A percentile compares a stretch with the other conserved stretches of the same genome.
These are phyloP conservation scores for Umimayanthus kanabou DNA, from an alignment of 92 coral and sea anemone species.

Conservation along the genomic window DNA sequence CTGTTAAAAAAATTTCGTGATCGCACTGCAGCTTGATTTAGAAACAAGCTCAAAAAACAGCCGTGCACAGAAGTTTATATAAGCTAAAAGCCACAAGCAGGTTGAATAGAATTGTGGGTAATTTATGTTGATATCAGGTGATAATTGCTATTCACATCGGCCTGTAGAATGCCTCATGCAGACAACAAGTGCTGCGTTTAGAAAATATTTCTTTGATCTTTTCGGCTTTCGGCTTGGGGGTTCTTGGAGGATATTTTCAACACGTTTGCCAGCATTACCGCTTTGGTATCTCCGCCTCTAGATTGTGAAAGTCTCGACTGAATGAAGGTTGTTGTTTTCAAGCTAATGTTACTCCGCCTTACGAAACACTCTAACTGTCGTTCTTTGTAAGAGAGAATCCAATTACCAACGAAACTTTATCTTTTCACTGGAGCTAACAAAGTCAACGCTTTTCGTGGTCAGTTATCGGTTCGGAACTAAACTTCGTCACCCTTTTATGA, in stretches of 20 bases:
- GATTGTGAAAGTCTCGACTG: neutral
- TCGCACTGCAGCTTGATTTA: neutral
- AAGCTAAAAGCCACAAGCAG: neutral
- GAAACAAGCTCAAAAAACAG: neutral
- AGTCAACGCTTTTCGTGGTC: neutral
- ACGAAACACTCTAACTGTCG: neutral
- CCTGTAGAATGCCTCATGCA: slow-evolving; percentile 3
- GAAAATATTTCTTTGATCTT: slow-evolving; percentile 19
- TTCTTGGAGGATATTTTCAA: neutral
- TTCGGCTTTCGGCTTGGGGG: slow-evolving; percentile 22
- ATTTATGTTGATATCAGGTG: slow-evolving; percentile 18
- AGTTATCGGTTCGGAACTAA: slow-evolving; percentile 6
- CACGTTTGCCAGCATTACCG: neutral
- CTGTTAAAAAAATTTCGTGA: neutral
- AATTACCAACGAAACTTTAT: slow-evolving; percentile 1
- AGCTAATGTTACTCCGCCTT: neutral
- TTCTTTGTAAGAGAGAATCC: neutral
- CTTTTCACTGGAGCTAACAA: slow-evolving; percentile 6
- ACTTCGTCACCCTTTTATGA: neutral
- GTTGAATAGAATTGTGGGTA: slow-evolving; percentile 31
- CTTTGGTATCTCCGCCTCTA: neutral
- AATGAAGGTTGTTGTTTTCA: neutral
- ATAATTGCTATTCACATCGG: neutral
- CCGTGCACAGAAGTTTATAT: neutral
- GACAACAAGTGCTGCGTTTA: neutral